Evolutionary conservation across 64 coral and sea anemone species (phyloP), one percentile per base, ranked within the genome.

Genomic region (Stichodactyla mertensii): DNA sequence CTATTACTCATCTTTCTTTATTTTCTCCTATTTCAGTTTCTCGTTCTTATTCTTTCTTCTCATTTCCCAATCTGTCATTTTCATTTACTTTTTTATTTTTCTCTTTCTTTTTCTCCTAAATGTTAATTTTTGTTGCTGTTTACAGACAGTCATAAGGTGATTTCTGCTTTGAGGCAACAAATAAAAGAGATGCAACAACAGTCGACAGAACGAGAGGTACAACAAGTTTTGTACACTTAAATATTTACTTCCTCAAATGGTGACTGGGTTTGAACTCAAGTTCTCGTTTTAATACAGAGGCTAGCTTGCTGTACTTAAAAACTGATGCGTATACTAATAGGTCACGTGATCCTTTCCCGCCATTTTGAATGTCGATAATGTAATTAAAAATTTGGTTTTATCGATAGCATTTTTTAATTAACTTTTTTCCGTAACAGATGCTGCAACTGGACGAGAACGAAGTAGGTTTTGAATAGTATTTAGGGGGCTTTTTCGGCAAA

Each of bases 91-190:
- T 55, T 20, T 13, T 51, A 1, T 82, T 82, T 54, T 82, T 16
- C 80, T 31, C 7, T 54, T 22, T 54, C 52, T 10, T 56, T 82
- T 82, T 45, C 10, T 82, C 11, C 31, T 52, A 15, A 52, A 53
- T 28, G 7, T 53, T 54, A 52, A 5, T 8, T 52, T 6, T 82
- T 82, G 8, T 74, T 31, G 5, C 12, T 74, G 6, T 74, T 19
- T 0, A 20, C 52, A 81, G 78, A 81, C 12, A 81, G 78, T 81
- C 78, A 81, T 55, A 52, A 55, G n/a, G 78, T 81, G 20, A 81
- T 81, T 11, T 51, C 78, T 53, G 78, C 78, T 18, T 53, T 81
- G 6, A 52, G 78, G 19, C 78, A 81, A 22, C 51, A 81, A 53
- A 55, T 81, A 7, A 81, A 81, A 53, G 78, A 81, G 6, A 2